These are phyloP conservation scores for Drosophila anomalata DNA, from an alignment of 2,888 invertebrate species.

Conservation along the genomic window DNA sequence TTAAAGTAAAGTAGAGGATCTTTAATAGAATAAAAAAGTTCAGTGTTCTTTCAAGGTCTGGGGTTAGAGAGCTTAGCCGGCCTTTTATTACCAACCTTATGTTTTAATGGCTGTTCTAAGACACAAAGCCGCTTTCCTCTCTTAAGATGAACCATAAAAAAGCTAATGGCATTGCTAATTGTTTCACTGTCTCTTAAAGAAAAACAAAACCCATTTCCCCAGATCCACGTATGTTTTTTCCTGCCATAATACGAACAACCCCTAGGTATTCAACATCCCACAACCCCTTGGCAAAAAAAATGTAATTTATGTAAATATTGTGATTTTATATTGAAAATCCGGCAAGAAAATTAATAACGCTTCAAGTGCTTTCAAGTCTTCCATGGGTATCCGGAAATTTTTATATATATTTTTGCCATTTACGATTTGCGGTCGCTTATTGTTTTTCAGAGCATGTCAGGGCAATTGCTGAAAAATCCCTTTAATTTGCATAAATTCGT, in stretches of 20 bases:
- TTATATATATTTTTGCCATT: slow-evolving; percentile 12
- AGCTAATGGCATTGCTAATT: slow-evolving; percentile 19
- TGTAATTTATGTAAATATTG: not conserved
- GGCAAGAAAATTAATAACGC: slow-evolving; percentile 30
- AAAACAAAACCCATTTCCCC: not conserved
- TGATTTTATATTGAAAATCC: slow-evolving; percentile 5
- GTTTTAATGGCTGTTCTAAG: slow-evolving; percentile 10
- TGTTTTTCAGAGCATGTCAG: slow-evolving; percentile 19
- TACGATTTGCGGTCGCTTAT: slow-evolving; percentile 25
- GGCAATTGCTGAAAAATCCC: slow-evolving; percentile 39
- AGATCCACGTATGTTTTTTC: not conserved
- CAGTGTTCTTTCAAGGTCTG: not conserved
- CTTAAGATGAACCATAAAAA: slow-evolving; percentile 10
- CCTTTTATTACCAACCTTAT: slow-evolving; percentile 10
- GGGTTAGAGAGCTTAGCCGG: not conserved
- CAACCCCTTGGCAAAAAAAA: not conserved
- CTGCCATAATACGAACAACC: too few species aligned
- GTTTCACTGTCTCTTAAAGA: not conserved
- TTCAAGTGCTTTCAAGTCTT: slow-evolving; percentile 17
- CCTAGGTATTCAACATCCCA: too few species aligned
- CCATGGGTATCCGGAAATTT: not conserved
- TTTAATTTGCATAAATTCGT: slow-evolving; percentile 39
- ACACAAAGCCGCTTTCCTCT: not conserved
- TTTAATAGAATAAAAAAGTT: not conserved
- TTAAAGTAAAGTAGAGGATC: not conserved